A percentile compares a stretch with the other conserved stretches of the same genome.
phyloP scores from a whole-genome alignment of 2,888 invertebrate species.

The Andrena haemorrhoa region DNA sequence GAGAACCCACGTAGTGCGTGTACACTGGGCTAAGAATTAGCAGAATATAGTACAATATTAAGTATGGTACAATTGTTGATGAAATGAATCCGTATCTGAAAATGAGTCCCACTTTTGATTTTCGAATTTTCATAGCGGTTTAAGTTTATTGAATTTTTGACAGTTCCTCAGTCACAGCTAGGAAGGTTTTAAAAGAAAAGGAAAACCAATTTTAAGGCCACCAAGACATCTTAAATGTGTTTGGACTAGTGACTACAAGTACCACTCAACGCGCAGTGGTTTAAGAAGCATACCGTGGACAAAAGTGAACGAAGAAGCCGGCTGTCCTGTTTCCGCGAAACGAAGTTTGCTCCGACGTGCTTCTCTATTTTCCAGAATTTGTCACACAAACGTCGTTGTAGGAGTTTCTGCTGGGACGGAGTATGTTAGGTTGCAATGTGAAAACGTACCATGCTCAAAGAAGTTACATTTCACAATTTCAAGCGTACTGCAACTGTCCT shows the following conservation, averaged over 20 bases:
- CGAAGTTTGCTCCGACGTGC: constrained; percentile 1
- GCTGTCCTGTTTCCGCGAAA: not conserved
- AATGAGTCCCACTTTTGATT: too few species aligned
- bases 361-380: constrained; percentile 14
- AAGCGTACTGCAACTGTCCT: not conserved
- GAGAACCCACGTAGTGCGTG: too few species aligned
- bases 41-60: too few species aligned
- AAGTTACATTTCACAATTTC: constrained; percentile 1
- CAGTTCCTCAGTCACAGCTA: too few species aligned
- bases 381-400: not conserved
- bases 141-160: too few species aligned
- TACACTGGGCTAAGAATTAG: too few species aligned
- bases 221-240: not conserved
- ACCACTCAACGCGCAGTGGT: not conserved
- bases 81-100: too few species aligned
- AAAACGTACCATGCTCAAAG: not conserved
- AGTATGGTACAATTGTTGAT: too few species aligned
- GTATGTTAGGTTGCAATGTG: not conserved
- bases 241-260: not conserved
- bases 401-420: not conserved
- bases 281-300: constrained; percentile 7
- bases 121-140: too few species aligned
- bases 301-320: not conserved
- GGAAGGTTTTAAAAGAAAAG: not conserved
- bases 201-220: too few species aligned